phyloP scores from a whole-genome alignment of 2,113 vertebrate species.

The Onychostruthus taczanowskii region DNA sequence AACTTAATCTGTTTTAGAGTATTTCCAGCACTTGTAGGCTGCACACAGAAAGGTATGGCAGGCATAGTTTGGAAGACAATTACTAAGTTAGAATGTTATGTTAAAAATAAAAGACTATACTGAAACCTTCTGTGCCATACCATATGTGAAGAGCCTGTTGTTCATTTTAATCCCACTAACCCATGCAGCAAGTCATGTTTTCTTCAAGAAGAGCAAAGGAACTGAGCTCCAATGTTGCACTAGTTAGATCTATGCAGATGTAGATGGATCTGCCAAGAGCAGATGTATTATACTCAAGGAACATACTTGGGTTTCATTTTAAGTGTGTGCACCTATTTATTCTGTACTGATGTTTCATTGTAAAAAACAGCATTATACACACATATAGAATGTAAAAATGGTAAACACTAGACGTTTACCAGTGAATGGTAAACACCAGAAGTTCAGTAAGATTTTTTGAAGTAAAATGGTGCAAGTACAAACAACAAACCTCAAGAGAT shows the following conservation, averaged over 20 bases:
- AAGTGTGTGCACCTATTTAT: background rate
- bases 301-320: background rate
- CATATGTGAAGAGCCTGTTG: background rate
- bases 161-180: slow-evolving; percentile 42
- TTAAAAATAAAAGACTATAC: slow-evolving; percentile 20
- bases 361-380: background rate
- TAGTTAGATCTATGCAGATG: background rate
- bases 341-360: background rate
- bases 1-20: background rate
- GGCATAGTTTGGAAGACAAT: background rate
- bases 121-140: slow-evolving; percentile 17
- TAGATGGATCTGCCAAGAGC: slow-evolving; percentile 29
- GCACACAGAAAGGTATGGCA: background rate
- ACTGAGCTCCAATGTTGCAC: background rate
- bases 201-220: slow-evolving; percentile 27
- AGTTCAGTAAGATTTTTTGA: background rate
- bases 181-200: slow-evolving; percentile 11
- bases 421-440: background rate
- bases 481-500: background rate
- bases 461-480: background rate
- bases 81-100: slow-evolving; percentile 15
- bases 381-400: background rate
- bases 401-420: background rate
- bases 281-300: slow-evolving; percentile 6
- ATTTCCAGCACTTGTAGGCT: background rate